A percentile compares a stretch with the other conserved stretches of the same genome.
Evolutionary conservation across 1,140 invertebrate genomes (phyloP).

Genomic region (Temnothorax nylanderi): DNA sequence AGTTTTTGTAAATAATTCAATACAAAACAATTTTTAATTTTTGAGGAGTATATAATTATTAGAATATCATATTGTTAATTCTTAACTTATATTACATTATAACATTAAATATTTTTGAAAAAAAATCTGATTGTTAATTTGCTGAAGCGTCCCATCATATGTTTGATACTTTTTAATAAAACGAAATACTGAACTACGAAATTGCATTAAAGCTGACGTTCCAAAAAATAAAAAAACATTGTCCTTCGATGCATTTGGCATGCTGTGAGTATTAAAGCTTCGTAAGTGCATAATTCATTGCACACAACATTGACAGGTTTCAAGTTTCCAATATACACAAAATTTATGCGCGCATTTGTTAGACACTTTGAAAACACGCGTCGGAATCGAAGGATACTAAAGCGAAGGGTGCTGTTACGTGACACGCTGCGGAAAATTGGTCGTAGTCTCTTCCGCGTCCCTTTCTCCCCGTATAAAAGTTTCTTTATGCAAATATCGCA

Average conservation of each 20-base stretch:
- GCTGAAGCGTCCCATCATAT: too few relatives aligned
- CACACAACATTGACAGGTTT: slow-evolving; percentile 28
- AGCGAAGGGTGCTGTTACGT: slow-evolving; percentile 41
- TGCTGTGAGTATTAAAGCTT: slow-evolving; percentile 27
- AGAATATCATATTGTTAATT: neutral
- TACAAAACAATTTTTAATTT: neutral
- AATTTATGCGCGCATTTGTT: slow-evolving; percentile 52
- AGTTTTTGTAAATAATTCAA: neutral
- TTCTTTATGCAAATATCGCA: slow-evolving; percentile 61
- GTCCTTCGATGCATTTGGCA: neutral
- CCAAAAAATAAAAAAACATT: neutral
- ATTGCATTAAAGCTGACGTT: neutral
- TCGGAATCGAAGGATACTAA: slow-evolving; percentile 27
- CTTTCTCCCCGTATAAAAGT: slow-evolving; percentile 44
- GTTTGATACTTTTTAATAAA: neutral
- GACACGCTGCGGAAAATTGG: slow-evolving; percentile 57
- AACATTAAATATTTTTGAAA: neutral
- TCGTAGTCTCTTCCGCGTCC: slow-evolving; percentile 32
- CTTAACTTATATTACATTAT: neutral
- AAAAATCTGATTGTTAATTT: neutral
- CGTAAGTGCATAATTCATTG: slow-evolving; percentile 35
- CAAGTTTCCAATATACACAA: slow-evolving; percentile 27
- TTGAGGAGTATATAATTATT: neutral
- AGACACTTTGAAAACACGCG: slow-evolving; percentile 44
- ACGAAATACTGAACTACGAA: neutral